These are phyloP conservation scores for Cerastis leucographa DNA, from an alignment of 2,888 invertebrate species.

Conservation along the genomic window DNA sequence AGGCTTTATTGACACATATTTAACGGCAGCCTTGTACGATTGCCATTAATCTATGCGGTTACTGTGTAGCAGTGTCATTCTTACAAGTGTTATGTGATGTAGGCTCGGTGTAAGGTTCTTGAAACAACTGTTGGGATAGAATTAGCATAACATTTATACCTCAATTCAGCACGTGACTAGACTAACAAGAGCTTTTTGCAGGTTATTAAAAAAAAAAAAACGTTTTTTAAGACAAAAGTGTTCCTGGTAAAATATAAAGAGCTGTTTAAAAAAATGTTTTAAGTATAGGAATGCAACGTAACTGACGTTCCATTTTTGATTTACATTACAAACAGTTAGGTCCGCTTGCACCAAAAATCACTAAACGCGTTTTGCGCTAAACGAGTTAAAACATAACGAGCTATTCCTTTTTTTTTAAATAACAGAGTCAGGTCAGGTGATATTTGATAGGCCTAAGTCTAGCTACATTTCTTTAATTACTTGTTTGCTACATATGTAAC, in stretches of 20 bases:
- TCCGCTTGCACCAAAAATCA: neutral
- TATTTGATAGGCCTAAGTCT: neutral
- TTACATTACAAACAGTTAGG: neutral
- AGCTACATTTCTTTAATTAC: conserved; percentile 43
- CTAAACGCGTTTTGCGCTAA: too few relatives aligned
- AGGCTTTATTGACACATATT: conserved; percentile 56
- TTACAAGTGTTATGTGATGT: conserved; percentile 26
- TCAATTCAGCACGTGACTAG: neutral
- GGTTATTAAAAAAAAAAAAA: neutral
- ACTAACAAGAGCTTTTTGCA: neutral
- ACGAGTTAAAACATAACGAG: neutral
- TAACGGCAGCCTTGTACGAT: conserved; percentile 45
- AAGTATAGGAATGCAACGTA: neutral
- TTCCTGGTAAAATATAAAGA: neutral
- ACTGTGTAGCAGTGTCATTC: conserved; percentile 18
- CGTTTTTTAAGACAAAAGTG: neutral
- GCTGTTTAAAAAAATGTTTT: too few relatives aligned
- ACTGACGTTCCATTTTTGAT: neutral
- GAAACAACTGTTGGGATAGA: neutral
- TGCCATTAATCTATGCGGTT: conserved; percentile 40
- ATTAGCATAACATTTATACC: neutral
- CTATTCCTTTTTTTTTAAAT: neutral
- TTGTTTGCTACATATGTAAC: conserved; percentile 16
- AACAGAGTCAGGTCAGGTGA: neutral
- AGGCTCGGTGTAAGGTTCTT: neutral